Evolutionary conservation across 2,888 invertebrate genomes (phyloP), one percentile per base, ranked within the genome.

Genomic region (Conomelus anceps): DNA sequence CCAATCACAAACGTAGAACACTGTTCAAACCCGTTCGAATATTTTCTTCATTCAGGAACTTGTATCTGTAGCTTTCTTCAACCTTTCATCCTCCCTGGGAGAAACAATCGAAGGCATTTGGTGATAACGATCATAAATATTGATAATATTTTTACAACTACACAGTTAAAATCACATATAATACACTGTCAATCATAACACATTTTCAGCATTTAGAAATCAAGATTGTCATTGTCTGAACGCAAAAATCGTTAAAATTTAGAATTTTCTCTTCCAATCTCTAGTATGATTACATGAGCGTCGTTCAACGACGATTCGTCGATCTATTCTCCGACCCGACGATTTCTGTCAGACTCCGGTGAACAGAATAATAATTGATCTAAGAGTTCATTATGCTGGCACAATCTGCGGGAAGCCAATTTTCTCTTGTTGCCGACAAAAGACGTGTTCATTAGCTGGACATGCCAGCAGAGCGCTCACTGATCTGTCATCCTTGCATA

Each of bases 401-500:
- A 63, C 63, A 63, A 63, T 6, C 63, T 63, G 63, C 63, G 63
- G 63, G 63, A 63, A 63, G 63, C 63, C 17, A 34, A 34, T 34
- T 34, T 34, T 3, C 34, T 34, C 34, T 34, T 34, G 9, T 34
- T 34, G 13, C 17, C 34, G 34, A 34, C 63, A n/a, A n/a, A n/a
- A n/a, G n/a, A n/a, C n/a, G n/a, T n/a, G n/a, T n/a, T n/a, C n/a
- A 63, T 63, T 63, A 63, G 63, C 63, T n/a, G 63, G 63, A 63
- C 63, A 63, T 63, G 63, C 63, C 63, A 63, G 63, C 63, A 63
- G 23, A 86, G 86, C 89, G 41, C 85, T 23, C 22, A 34, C 85
- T 85, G 23, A 85, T 84, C 26, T 88, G 90, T 90, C 90, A 90
- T 90, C 41, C 90, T 22, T 90, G 89, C n/a, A 91, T 90, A 86